Evolutionary conservation across 30 jellyfish, hydroid and myxozoan genomes (phyloP).

Genomic region (Pelagia noctiluca): DNA sequence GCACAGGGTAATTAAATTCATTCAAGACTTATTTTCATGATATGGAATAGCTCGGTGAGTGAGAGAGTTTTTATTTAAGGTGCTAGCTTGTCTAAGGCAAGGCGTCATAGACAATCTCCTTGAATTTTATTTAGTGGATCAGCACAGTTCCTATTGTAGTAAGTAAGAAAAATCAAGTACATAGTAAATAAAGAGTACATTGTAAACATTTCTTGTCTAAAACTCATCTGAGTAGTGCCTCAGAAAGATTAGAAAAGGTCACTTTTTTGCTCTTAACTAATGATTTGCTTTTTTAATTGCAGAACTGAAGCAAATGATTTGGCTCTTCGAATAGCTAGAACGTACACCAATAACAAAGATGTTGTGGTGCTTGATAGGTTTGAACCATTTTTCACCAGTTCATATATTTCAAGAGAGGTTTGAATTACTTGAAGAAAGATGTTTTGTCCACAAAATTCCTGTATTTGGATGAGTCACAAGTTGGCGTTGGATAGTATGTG

Average conservation of each 20-base stretch:
- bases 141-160: too few species aligned
- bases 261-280: not conserved
- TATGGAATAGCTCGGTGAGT: not conserved
- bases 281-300: not conserved
- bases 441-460: too few species aligned
- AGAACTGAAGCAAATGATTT: constrained; percentile 98
- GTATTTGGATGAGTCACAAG: too few species aligned
- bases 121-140: too few species aligned
- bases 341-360: constrained; percentile 89
- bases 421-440: too few species aligned
- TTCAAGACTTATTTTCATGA: constrained; percentile 22
- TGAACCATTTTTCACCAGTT: not conserved
- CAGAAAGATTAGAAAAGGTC: not conserved
- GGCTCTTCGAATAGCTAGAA: constrained; percentile 91
- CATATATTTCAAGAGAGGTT: not conserved
- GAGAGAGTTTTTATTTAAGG: too few species aligned
- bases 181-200: too few species aligned
- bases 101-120: too few species aligned
- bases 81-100: too few species aligned
- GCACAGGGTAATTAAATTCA: constrained; percentile 96
- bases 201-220: too few species aligned
- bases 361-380: constrained; percentile 89
- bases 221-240: not conserved
- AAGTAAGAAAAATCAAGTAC: too few species aligned
- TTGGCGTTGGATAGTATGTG: too few species aligned